phyloP scores from a whole-genome alignment of 2,113 vertebrate genomes.

The Pelodiscus sinensis region DNA sequence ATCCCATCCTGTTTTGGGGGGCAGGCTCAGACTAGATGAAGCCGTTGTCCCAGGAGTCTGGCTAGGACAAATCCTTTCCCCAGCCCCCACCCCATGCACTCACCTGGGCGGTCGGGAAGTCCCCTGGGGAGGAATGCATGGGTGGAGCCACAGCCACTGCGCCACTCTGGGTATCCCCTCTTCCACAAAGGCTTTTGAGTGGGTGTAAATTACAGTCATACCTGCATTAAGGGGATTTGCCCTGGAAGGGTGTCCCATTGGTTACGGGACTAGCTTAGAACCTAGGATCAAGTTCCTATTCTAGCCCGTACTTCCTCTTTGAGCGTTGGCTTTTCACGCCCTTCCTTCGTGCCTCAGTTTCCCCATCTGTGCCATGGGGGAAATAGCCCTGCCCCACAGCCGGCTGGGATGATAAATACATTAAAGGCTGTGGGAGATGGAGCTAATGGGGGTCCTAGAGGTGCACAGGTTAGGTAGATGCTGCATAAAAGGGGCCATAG shows the following conservation, averaged over 20 bases:
- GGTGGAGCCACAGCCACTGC: accelerated
- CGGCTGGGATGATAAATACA: neutral
- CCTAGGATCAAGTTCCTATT: neutral
- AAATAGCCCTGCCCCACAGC: neutral
- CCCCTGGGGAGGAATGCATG: neutral
- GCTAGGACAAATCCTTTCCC: neutral
- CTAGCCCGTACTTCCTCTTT: neutral
- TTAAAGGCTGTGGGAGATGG: neutral
- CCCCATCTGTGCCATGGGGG: accelerated
- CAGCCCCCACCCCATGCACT: neutral
- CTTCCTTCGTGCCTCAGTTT: neutral
- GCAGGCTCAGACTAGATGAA: neutral
- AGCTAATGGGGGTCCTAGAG: neutral
- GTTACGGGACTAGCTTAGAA: neutral
- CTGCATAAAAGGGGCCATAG: neutral
- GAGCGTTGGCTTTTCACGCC: neutral
- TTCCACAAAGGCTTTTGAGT: neutral
- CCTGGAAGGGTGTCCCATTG: neutral
- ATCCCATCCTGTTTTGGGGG: neutral
- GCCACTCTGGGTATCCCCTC: neutral
- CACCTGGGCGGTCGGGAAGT: neutral
- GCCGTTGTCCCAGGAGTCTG: neutral
- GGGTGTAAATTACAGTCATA: neutral
- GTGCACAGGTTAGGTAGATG: neutral
- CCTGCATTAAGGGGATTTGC: neutral